Percentiles rank a stretch among this genome's conserved stretches.
Evolutionary conservation across 2,113 vertebrate species (phyloP).

Genomic region (Psephotus haematonotus): DNA sequence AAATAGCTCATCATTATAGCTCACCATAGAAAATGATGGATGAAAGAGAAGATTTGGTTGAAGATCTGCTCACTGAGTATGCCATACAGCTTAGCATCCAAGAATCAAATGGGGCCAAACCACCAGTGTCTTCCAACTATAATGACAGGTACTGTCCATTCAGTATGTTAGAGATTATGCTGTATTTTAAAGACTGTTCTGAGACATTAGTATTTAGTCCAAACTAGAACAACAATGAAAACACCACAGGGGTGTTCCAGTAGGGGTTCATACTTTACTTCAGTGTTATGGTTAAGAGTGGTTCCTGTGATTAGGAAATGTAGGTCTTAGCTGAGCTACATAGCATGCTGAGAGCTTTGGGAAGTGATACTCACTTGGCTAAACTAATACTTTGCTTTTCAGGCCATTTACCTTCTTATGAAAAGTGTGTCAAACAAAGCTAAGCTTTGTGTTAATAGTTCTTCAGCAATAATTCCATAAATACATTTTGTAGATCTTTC

Average conservation of each 20-base stretch:
- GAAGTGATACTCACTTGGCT: neutral
- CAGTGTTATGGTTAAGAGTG: neutral
- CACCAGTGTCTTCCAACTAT: conserved; percentile 40
- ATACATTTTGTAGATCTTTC: neutral
- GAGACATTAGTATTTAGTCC: neutral
- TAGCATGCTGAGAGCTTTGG: neutral
- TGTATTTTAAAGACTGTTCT: neutral
- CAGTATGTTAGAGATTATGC: neutral
- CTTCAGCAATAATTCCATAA: neutral
- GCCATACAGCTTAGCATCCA: conserved; percentile 83
- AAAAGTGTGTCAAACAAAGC: neutral
- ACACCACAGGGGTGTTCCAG: neutral
- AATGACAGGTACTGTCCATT: conserved; percentile 73
- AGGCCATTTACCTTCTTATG: neutral
- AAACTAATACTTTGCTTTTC: neutral
- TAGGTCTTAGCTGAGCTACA: neutral
- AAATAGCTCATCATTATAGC: neutral
- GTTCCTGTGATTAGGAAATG: neutral
- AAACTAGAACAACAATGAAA: neutral
- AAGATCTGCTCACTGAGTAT: conserved; percentile 80
- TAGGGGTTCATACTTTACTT: neutral
- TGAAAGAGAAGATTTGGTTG: conserved; percentile 70
- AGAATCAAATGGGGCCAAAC: conserved; percentile 71
- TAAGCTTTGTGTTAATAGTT: neutral
- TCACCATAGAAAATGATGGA: conserved; percentile 70